Evolutionary conservation across 2,113 vertebrate species (phyloP), one percentile per base, ranked within the genome.

Genomic region (Gracilinanus agilis): DNA sequence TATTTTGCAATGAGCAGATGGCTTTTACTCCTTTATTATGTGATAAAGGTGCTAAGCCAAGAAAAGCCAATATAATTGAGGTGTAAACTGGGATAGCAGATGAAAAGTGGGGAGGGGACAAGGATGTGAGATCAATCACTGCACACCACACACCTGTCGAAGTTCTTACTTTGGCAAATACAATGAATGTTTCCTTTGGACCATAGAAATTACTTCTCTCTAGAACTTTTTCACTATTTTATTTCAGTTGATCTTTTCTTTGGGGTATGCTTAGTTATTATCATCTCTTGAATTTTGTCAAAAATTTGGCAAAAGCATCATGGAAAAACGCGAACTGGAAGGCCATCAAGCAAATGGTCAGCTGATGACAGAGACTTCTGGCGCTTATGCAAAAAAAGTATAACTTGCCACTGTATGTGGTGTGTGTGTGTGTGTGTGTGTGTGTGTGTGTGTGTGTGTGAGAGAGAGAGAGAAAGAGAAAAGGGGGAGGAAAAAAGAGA

Each of bases 371-470:
- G 92, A 95, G 92, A 61, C 9, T n/a, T 93, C 54, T 90, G 92
- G 54, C 44, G 91, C 54, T 92, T 75, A 90, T 92, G 95, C 91
- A 97, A 97, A 93, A 75, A 96, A 94, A 95, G 83, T 95, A 94
- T 96, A 0, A 54, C 53, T 90, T 88, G 0, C 49, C 88, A 49
- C 49, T 49, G 49, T 49, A 49, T 49, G 49, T 49, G 10, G 40
- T 75, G 95, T 0, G 49, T 89, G 55, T 93, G 88, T n/a, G n/a
- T n/a, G n/a, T n/a, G n/a, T n/a, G n/a, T n/a, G n/a, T n/a, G n/a
- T n/a, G n/a, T n/a, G n/a, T n/a, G n/a, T n/a, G n/a, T n/a, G n/a
- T n/a, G n/a, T n/a, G n/a, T n/a, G n/a, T n/a, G n/a, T n/a, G n/a
- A n/a, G n/a, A n/a, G n/a, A n/a, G n/a, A n/a, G n/a, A n/a, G n/a